A percentile compares a stretch with the other conserved stretches of the same genome.
Evolutionary conservation across 2,888 invertebrate genomes (phyloP).

Genomic region (Harmothoe impar): DNA sequence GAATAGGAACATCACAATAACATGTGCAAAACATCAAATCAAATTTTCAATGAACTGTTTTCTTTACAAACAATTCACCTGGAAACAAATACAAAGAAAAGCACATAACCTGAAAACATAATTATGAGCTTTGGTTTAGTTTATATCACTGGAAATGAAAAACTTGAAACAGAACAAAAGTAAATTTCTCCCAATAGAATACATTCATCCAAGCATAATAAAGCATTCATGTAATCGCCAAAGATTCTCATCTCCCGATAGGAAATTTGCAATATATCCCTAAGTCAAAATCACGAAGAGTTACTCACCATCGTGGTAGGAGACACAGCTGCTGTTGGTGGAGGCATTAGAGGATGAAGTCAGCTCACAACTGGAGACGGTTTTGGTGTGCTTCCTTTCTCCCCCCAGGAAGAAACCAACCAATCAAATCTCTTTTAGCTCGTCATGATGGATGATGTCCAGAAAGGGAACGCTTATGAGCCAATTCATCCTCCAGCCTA

Average conservation of each 20-base stretch:
- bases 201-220: no score
- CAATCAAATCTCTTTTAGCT: conserved; percentile 86
- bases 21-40: no score
- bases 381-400: conserved; percentile 91
- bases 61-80: background rate
- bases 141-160: background rate
- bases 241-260: no score
- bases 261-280: no score
- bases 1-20: no score
- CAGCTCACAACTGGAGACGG: conserved; percentile 92
- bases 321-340: conserved; percentile 85
- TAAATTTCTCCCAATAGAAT: background rate
- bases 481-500: conserved; percentile 94
- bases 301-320: conserved; percentile 79
- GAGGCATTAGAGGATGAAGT: conserved; percentile 96
- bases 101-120: background rate
- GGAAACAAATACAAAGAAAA: background rate
- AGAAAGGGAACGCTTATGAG: conserved; percentile 92
- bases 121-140: background rate
- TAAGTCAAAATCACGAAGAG: no score
- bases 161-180: background rate
- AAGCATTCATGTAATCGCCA: no score
- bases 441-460: conserved; percentile 84
- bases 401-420: conserved; percentile 89
- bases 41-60: no score